Percentiles rank a stretch among this genome's conserved stretches.
Evolutionary conservation across 2,888 invertebrate species (phyloP).

Genomic region (Drosophila diplacantha): DNA sequence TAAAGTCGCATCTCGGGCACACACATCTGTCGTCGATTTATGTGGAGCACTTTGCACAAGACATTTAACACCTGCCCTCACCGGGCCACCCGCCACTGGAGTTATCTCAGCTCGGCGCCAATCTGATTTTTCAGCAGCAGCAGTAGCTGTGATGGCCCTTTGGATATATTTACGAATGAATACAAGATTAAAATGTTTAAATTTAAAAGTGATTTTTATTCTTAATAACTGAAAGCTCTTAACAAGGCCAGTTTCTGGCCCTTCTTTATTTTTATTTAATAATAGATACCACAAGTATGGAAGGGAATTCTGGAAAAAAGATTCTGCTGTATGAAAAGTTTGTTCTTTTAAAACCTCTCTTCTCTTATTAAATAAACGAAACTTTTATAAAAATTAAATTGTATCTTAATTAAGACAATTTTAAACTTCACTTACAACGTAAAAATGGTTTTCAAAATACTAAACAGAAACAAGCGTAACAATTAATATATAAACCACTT

Average conservation of each 20-base stretch:
- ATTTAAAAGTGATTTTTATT: background rate
- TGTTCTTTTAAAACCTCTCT: too few species aligned
- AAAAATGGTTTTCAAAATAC: too few species aligned
- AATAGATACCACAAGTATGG: background rate
- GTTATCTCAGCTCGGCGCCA: conserved; percentile 40
- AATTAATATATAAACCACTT: background rate
- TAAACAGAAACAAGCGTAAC: too few species aligned
- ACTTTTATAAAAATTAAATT: background rate
- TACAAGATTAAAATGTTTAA: background rate
- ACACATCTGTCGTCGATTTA: conserved; percentile 55
- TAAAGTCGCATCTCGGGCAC: conserved; percentile 54
- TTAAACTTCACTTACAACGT: background rate
- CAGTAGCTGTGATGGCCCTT: conserved; percentile 5
- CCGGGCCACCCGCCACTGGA: conserved; percentile 21
- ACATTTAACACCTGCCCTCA: conserved; percentile 65
- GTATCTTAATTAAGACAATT: background rate
- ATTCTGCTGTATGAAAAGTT: background rate
- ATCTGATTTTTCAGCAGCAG: conserved; percentile 58
- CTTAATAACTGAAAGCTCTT: background rate
- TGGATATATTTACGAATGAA: background rate
- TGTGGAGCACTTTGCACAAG: conserved; percentile 57
- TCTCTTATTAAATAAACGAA: background rate
- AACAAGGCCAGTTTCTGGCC: too few species aligned
- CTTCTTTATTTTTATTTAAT: background rate
- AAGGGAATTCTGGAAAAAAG: background rate